Base-by-base conservation (phyloP, 2,797 vertebrate species). In the Hemitrygon akajei region DNA sequence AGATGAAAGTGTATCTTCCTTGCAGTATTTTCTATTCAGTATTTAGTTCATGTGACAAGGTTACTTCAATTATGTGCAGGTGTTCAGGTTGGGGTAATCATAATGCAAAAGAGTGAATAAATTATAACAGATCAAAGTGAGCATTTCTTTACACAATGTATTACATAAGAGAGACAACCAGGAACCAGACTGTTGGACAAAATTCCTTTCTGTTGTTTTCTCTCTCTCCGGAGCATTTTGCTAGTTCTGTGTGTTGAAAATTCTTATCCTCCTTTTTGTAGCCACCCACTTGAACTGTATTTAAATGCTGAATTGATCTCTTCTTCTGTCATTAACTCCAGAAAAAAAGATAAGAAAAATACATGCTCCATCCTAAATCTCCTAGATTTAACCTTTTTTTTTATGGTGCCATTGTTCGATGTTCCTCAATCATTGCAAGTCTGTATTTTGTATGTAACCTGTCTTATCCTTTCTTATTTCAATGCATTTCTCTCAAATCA, bases 31-130 rank as follows among this genome's bases (percentile, higher is more conserved):
- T 75, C 71, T 93, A 75, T 76, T 75, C 69, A 27, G 40, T 92
- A 75, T 22, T 1, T 73, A 16, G 60, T 22, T 40, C 37, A 76
- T n/a, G 91, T 7, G 76, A 30, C 14, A 30, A 69, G 63, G 14
- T 56, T 5, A 56, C 56, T 93, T n/a, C 12, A 93, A 76, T 76
- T 93, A 58, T 76, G 40, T n/a, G 91, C 76, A 40, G 91, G 91
- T 93, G 69, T 76, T n/a, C 47, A 93, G 22, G 73, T 73, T 93
- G 40, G 40, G 2, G 14, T 40, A 9, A 20, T 93, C 47, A 12
- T 76, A 73, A 76, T 93, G 25, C 71, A 75, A 76, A 76, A 76
- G 14, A n/a, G 14, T 56, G 69, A 92, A 92, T 14, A 92, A 75
- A 75, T 81, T 16, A 81, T 76, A 71, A 56, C 5, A 30, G 66